phyloP scores from a whole-genome alignment of 2,888 invertebrate genomes.

The Conistra vaccinii region DNA sequence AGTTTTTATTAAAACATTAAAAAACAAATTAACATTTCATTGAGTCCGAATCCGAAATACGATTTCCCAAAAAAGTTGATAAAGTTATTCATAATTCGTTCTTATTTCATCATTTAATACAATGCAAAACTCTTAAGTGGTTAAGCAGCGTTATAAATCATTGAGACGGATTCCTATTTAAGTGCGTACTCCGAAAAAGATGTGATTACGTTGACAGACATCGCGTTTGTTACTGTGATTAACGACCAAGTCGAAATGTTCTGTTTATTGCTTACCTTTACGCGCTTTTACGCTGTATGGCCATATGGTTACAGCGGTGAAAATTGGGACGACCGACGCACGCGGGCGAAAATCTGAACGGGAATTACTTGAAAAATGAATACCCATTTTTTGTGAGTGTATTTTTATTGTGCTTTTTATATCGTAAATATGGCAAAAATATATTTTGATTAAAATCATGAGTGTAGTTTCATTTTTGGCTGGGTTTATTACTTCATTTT shows the following conservation, averaged over 20 bases:
- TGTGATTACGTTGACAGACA: conserved; percentile 65
- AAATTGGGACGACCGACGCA: conserved; percentile 51
- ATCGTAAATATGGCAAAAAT: conserved; percentile 25
- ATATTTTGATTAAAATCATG: conserved; percentile 39
- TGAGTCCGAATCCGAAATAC: conserved; percentile 25
- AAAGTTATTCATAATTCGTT: conserved; percentile 37
- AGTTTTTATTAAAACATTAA: conserved; percentile 1
- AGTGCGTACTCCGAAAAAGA: conserved; percentile 55
- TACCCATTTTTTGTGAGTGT: conserved; percentile 36
- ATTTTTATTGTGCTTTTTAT: conserved; percentile 41
- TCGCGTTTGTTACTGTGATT: conserved; percentile 61
- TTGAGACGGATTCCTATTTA: conserved; percentile 50
- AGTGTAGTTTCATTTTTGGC: conserved; percentile 16
- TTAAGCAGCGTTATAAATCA: conserved; percentile 56
- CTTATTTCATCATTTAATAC: conserved; percentile 36
- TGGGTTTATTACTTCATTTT: not conserved
- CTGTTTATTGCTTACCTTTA: conserved; percentile 65
- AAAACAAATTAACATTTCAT: conserved; percentile 38
- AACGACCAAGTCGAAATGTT: conserved; percentile 58
- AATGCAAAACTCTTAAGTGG: conserved; percentile 52
- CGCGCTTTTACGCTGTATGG: conserved; percentile 46
- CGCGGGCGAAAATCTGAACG: conserved; percentile 30
- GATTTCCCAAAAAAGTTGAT: conserved; percentile 36
- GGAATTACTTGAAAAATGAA: conserved; percentile 42
- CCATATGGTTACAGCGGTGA: conserved; percentile 43